Evolutionary conservation across 2,113 vertebrate genomes (phyloP).

Genomic region (Phocoena sinus): DNA sequence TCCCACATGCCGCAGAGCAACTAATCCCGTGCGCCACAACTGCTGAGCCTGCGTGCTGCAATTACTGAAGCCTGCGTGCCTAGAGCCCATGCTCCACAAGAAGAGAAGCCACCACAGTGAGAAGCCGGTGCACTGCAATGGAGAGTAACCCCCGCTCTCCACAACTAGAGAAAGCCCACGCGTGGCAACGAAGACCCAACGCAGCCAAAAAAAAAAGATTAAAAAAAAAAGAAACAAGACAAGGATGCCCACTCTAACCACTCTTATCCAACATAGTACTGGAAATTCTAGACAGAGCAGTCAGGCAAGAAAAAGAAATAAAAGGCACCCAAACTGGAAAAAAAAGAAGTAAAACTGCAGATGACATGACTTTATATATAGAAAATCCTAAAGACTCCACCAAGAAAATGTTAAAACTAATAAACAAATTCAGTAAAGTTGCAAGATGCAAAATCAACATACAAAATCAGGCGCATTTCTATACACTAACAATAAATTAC

Average conservation of each 20-base stretch:
- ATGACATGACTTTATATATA: not conserved
- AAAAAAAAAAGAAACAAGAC: not conserved
- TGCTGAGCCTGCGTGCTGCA: too few relatives aligned
- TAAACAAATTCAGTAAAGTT: not conserved
- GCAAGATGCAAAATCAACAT: not conserved
- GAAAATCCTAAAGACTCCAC: not conserved
- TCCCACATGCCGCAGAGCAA: too few relatives aligned
- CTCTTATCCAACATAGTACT: not conserved
- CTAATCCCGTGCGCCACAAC: too few relatives aligned
- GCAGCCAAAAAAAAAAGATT: too few relatives aligned
- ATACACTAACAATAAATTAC: accelerated
- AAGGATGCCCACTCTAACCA: not conserved
- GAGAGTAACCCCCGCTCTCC: too few relatives aligned
- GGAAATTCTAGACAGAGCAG: too few relatives aligned
- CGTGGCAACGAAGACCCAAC: too few relatives aligned
- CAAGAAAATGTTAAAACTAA: not conserved
- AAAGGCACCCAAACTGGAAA: not conserved
- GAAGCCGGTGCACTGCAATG: too few relatives aligned
- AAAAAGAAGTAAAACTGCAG: not conserved
- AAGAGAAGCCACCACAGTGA: too few relatives aligned
- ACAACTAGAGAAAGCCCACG: too few relatives aligned
- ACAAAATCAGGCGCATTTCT: not conserved
- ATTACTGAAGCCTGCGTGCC: too few relatives aligned
- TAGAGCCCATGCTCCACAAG: too few relatives aligned
- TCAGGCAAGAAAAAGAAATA: not conserved